Evolutionary conservation across 2,113 vertebrate species (phyloP), one percentile per base, ranked within the genome.

Genomic region (Orientallactaga bullata): DNA sequence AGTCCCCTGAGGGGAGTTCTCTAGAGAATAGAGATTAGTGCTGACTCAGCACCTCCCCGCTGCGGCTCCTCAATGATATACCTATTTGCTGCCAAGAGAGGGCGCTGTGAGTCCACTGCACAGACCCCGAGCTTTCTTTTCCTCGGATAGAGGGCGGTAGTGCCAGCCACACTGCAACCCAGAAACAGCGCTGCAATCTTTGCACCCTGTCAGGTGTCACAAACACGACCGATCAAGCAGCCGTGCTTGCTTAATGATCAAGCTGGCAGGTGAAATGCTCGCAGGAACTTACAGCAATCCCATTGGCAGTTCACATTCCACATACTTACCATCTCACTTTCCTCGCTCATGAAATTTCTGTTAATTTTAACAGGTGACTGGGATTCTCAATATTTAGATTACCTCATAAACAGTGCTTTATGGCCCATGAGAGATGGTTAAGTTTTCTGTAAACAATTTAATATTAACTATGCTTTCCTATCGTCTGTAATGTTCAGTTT

Each of bases 91-190:
- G 76, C 76, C 94, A 55, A 26, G 21, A 96, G 97, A 87, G 94
- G 95, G 96, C 71, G 93, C 71, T 66, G 7, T 13, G 81, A 39
- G 35, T 35, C 90, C 94, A 32, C 92, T 28, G 39, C 81, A 61
- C 60, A 30, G 73, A 65, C 16, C 9, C 37, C 17, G 10, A 5
- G 9, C 61, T 60, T 20, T 23, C 88, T 58, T 72, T 55, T 8
- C 30, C 3, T 86, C 88, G 68, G 17, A 17, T 18, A 95, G 93
- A 92, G 93, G 95, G 96, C 90, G 76, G 90, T 77, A 21, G 47
- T 21, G 61, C 35, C 61, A 15, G 61, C 35, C 61, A 18, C 88
- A 5, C 66, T 0, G 39, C 61, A 0, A 32, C 24, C 12, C 63
- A 2, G 47, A 26, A 13, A 55, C 7, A 0, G 0, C 0, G n/a